Base-by-base conservation (phyloP, 2,888 invertebrate species). In the Atherix ibis region DNA sequence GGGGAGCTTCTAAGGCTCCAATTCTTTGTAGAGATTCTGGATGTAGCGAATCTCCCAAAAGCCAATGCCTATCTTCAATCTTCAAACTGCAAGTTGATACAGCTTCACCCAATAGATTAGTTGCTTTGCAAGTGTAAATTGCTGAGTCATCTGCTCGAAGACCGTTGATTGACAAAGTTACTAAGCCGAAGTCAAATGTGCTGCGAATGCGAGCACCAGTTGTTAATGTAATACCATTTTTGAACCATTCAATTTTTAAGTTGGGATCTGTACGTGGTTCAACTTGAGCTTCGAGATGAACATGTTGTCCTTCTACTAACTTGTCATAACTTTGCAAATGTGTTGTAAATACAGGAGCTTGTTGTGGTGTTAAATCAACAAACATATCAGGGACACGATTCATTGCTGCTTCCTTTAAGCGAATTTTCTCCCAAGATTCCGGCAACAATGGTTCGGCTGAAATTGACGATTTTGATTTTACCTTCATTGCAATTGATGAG, bases 121-220 rank as follows among this genome's bases (percentile, higher is more conserved):
- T 82, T 1, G 92, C 95, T 60, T 84, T 84, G 64, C 94, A 94
- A 2, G 89, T 89, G 54, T 95, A 97, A 47, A 91, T 81, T 5
- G 92, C 95, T 3, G 88, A 88, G 62, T 97, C 95, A 48, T 91
- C 89, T 31, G 75, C 72, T 47, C 92, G 72, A 27, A 91, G 53
- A 3, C 87, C 78, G 52, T 87, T 84, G 40, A 94, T 80, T 12
- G 91, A 87, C 18, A 94, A 62, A 0, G 91, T 87, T 0, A 97
- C 95, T 40, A 92, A 71, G 31, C 97, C 97, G 61, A 98, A 97
- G 57, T 98, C 97, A 52, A 95, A 89, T 17, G 89, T 85, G 46
- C 91, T 91, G 52, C 87, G 80, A 41, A 94, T 71, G 46, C 95
- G 73, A 22, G 92, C 81, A 44, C 87, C 88, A 39, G 84, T 85